Conservation (phyloP, 2,113 vertebrate species). For the Pseudorasbora parva region DNA sequence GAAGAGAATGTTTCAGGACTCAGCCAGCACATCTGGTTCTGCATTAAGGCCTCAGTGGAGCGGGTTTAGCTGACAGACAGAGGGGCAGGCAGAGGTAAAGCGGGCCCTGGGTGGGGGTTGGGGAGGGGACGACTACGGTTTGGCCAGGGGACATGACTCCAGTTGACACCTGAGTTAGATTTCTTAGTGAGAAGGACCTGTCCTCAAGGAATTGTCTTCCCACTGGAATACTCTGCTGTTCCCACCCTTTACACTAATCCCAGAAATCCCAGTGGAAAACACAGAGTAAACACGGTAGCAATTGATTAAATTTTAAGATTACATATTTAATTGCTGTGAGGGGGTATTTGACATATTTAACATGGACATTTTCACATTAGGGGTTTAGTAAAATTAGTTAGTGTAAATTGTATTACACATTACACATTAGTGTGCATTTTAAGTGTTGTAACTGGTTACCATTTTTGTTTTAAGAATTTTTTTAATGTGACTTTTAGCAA, state of each 20-base stretch:
- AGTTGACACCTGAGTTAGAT: conserved; percentile 40
- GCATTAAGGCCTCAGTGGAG: conserved; percentile 30
- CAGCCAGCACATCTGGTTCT: conserved; percentile 57
- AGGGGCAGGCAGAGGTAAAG: conserved; percentile 53
- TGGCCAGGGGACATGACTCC: conserved; percentile 45
- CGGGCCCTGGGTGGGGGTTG: conserved; percentile 30
- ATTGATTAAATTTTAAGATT: not conserved
- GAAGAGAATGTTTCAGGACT: conserved; percentile 40
- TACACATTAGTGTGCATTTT: not conserved
- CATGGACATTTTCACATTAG: not conserved
- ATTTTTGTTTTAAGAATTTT: not conserved
- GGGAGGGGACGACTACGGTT: conserved; percentile 25
- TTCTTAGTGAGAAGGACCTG: conserved; percentile 34
- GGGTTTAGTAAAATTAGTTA: no score
- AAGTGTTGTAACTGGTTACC: not conserved
- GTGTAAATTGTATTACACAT: no score
- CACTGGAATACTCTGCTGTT: not conserved
- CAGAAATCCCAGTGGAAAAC: not conserved
- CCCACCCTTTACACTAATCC: conserved; percentile 7
- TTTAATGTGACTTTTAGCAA: no score
- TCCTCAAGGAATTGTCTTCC: conserved; percentile 31
- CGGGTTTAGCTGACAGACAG: conserved; percentile 44
- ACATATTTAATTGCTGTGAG: not conserved
- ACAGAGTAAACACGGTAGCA: not conserved
- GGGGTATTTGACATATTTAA: not conserved